Percentiles rank a stretch among this genome's conserved stretches.
Evolutionary conservation across 2,797 vertebrate genomes (phyloP).

Genomic region (Carapus acus): DNA sequence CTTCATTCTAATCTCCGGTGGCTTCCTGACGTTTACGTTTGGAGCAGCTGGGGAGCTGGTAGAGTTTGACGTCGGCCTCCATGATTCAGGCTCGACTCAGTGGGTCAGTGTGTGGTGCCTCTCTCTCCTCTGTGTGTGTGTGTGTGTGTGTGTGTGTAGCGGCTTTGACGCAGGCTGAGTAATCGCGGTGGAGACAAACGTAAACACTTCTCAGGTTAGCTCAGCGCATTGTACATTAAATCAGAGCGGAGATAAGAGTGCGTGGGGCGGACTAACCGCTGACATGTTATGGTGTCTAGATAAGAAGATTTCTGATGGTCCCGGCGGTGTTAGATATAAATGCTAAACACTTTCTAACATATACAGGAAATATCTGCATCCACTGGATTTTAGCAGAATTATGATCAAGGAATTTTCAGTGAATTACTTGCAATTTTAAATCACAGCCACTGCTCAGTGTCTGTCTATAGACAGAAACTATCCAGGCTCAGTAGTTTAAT

Average conservation of each 20-base stretch:
- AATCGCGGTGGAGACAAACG: constrained; percentile 9
- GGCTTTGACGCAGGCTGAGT: constrained; percentile 35
- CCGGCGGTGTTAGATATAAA: constrained; percentile 2
- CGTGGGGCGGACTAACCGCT: neutral
- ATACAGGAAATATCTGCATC: neutral
- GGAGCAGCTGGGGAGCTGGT: too few relatives aligned
- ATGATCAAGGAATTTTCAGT: too few relatives aligned
- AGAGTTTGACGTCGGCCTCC: neutral
- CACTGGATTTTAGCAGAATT: too few relatives aligned
- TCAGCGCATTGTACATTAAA: constrained; percentile 13
- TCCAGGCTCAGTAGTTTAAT: too few relatives aligned
- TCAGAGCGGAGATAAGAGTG: constrained; percentile 7
- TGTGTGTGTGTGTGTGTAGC: constrained; percentile 6
- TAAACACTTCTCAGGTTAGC: constrained; percentile 19
- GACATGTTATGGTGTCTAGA: constrained; percentile 4
- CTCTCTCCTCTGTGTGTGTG: too few relatives aligned
- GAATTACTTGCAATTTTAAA: too few relatives aligned
- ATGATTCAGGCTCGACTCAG: constrained; percentile 19
- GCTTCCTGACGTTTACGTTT: constrained; percentile 13
- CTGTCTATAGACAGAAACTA: too few relatives aligned
- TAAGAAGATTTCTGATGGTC: constrained; percentile 20
- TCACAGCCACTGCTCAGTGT: too few relatives aligned
- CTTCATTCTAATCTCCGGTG: constrained; percentile 17
- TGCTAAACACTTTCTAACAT: neutral
- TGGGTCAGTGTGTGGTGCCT: constrained; percentile 1